Conservation (phyloP, 2,888 invertebrate genomes). For the Tinea pellionella region DNA sequence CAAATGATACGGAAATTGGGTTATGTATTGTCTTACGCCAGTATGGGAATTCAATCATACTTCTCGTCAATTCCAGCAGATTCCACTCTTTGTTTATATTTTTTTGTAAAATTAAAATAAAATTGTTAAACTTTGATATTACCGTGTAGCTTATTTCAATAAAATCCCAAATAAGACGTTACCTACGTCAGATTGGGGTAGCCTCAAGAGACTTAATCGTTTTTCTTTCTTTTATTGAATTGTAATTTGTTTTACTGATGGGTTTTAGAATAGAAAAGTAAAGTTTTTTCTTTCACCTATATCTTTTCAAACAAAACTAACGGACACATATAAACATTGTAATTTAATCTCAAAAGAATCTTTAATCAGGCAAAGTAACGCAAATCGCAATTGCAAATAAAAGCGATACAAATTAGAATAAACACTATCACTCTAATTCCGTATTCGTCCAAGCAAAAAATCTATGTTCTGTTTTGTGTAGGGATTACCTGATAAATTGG, state of each 20-base stretch:
- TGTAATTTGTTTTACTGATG: background rate
- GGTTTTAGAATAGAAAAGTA: background rate
- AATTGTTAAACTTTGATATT: background rate
- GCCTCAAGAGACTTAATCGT: background rate
- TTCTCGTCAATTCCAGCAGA: background rate
- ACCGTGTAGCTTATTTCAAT: background rate
- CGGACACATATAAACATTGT: no score
- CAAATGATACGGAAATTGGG: constrained; percentile 12
- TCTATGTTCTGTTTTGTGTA: background rate
- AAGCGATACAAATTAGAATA: background rate
- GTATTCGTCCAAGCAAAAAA: background rate
- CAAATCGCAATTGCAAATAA: background rate
- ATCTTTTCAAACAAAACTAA: no score
- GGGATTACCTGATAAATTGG: constrained; percentile 3
- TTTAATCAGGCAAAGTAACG: background rate
- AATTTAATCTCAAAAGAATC: no score
- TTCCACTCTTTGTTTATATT: background rate
- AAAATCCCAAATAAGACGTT: background rate
- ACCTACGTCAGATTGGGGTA: background rate
- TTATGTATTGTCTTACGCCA: constrained; percentile 8
- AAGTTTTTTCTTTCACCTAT: background rate
- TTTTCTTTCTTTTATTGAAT: background rate
- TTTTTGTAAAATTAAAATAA: background rate
- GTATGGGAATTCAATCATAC: constrained; percentile 5
- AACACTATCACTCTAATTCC: background rate